Percentiles rank a stretch among this genome's conserved stretches.
Conservation (phyloP, 2,113 vertebrate genomes). For the Lipotes vexillifer region DNA sequence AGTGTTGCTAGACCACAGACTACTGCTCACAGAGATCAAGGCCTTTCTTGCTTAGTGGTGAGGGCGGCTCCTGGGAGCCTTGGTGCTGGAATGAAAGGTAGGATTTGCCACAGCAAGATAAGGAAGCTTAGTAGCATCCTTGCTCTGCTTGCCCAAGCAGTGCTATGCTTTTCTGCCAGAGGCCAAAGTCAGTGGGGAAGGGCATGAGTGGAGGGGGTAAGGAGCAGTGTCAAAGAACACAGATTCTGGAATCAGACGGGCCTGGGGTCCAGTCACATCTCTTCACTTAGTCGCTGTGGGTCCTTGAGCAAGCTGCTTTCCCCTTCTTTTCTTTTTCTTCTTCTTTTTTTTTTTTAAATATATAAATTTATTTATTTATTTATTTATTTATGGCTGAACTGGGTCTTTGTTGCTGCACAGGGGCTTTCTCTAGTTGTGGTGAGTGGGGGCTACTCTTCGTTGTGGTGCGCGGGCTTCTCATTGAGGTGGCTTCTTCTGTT, state of each 20-base stretch:
- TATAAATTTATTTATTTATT: no score
- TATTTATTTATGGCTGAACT: no score
- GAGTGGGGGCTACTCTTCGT: no score
- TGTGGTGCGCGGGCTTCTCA: no score
- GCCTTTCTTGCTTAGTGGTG: not conserved
- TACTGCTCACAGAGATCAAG: not conserved
- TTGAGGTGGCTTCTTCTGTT: no score
- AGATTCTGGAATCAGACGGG: not conserved
- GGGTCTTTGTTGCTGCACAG: no score
- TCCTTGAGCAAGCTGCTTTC: not conserved
- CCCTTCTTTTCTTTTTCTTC: not conserved
- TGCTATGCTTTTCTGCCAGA: not conserved
- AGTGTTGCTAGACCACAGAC: not conserved
- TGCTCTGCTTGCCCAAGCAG: not conserved
- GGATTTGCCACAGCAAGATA: not conserved
- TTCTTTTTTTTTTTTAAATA: not conserved
- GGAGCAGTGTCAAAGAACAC: not conserved
- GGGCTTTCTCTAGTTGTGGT: no score
- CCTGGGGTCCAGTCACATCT: not conserved
- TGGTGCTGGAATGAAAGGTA: not conserved
- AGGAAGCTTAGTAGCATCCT: not conserved
- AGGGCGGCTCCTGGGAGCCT: not conserved
- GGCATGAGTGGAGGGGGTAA: rapidly evolving
- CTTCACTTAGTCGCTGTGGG: not conserved
- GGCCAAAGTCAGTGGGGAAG: not conserved